phyloP scores from a whole-genome alignment of 2,797 vertebrate genomes.

The Phrynocephalus forsythii region DNA sequence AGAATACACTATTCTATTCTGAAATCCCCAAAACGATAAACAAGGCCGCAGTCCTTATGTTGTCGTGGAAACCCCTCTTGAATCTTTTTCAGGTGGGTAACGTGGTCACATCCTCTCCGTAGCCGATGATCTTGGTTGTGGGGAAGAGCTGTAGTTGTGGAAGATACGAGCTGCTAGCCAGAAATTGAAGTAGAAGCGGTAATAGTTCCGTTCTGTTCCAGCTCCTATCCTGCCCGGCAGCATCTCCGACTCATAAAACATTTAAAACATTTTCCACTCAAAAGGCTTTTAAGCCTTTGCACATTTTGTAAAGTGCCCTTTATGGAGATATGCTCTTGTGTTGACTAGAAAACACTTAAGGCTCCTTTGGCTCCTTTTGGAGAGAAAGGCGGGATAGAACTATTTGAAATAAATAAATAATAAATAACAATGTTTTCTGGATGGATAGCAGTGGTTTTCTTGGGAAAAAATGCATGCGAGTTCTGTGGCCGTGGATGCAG shows the following conservation, averaged over 20 bases:
- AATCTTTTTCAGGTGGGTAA: slow-evolving; percentile 83
- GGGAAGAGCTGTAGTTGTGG: not conserved
- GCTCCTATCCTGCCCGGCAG: not conserved
- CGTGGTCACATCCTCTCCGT: not conserved
- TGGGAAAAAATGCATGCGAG: no score
- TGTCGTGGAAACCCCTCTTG: slow-evolving; percentile 84
- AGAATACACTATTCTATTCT: slow-evolving; percentile 86
- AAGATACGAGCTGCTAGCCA: fast-evolving
- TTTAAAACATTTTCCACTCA: slow-evolving; percentile 49
- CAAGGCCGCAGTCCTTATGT: slow-evolving; percentile 79
- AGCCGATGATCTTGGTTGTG: fast-evolving
- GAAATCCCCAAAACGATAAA: slow-evolving; percentile 85
- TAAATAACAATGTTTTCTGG: no score
- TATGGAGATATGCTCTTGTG: not conserved
- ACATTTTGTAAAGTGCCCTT: not conserved
- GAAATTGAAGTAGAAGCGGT: not conserved
- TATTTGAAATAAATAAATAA: no score
- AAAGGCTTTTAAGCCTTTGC: not conserved
- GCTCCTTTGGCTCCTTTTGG: no score
- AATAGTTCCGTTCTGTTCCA: not conserved
- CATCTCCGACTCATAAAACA: slow-evolving; percentile 25
- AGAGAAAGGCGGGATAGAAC: no score
- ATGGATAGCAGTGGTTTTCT: not conserved
- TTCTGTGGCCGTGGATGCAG: not conserved
- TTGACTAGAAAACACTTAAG: not conserved